A percentile compares a stretch with the other conserved stretches of the same genome.
Conservation (phyloP, 1,140 invertebrate species). For the Euglossa dilemma region DNA sequence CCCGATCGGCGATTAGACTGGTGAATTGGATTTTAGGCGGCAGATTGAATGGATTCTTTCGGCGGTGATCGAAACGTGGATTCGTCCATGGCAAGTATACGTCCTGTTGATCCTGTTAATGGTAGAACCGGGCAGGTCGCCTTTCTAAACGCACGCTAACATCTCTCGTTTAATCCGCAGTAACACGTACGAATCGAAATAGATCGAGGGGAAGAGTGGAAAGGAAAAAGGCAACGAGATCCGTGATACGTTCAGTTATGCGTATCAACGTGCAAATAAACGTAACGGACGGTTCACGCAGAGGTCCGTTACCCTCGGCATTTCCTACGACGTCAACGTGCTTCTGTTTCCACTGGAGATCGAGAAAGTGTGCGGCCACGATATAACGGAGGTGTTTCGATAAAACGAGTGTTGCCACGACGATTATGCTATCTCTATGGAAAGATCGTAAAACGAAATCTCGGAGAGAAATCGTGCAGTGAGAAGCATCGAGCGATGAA, state of each 20-base stretch:
- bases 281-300: slow-evolving; percentile 43
- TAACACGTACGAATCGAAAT: neutral
- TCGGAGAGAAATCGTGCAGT: slow-evolving; percentile 12
- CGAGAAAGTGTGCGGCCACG: neutral
- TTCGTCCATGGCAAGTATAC: slow-evolving; percentile 12
- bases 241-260: slow-evolving; percentile 8
- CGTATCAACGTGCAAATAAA: slow-evolving; percentile 14
- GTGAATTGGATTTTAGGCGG: neutral
- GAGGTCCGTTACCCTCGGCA: slow-evolving; percentile 50
- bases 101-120: neutral
- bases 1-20: neutral
- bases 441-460: neutral
- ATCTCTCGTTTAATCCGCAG: neutral
- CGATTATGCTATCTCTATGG: neutral
- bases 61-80: neutral
- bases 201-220: neutral
- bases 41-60: neutral
- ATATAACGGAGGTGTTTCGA: slow-evolving; percentile 13
- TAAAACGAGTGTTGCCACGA: neutral
- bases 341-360: neutral
- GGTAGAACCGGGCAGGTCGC: neutral
- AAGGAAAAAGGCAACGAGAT: neutral
- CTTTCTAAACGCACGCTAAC: neutral
- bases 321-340: slow-evolving; percentile 8
- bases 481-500: neutral